Evolutionary conservation across 2,113 vertebrate genomes (phyloP).

Genomic region (Grammomys dolichurus): DNA sequence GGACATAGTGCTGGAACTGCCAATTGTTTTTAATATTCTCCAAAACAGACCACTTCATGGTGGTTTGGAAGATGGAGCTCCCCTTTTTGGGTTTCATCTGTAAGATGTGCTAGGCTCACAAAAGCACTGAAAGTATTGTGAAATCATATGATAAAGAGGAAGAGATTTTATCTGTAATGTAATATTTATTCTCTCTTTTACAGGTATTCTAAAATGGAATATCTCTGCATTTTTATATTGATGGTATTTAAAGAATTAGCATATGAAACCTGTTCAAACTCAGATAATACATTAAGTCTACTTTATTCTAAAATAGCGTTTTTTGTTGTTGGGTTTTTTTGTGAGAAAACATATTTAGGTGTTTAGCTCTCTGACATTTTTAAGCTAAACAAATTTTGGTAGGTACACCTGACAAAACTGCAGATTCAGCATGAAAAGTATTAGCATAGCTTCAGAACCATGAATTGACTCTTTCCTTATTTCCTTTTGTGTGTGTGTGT

Average conservation of each 20-base stretch:
- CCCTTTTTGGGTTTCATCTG: neutral
- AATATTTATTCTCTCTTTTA: neutral
- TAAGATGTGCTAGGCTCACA: neutral
- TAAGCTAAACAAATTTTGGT: slow-evolving; percentile 19
- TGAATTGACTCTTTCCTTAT: neutral
- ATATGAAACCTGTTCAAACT: neutral
- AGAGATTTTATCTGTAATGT: slow-evolving; percentile 49
- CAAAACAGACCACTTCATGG: neutral
- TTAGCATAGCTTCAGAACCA: neutral
- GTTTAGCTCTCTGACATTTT: neutral
- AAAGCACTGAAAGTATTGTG: neutral
- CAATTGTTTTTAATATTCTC: no score
- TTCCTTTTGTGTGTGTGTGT: neutral
- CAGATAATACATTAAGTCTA: neutral
- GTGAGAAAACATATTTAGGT: neutral
- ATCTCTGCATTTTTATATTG: slow-evolving; percentile 36
- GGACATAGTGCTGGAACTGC: no score
- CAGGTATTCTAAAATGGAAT: neutral
- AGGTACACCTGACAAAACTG: neutral
- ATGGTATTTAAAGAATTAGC: slow-evolving; percentile 16
- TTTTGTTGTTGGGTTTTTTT: no score
- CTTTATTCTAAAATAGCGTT: slow-evolving; percentile 49
- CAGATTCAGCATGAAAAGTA: neutral
- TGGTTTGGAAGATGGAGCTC: neutral
- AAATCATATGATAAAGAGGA: neutral